Base-by-base conservation (phyloP, 2,888 invertebrate species). In the Amphipyra tragopoginis region DNA sequence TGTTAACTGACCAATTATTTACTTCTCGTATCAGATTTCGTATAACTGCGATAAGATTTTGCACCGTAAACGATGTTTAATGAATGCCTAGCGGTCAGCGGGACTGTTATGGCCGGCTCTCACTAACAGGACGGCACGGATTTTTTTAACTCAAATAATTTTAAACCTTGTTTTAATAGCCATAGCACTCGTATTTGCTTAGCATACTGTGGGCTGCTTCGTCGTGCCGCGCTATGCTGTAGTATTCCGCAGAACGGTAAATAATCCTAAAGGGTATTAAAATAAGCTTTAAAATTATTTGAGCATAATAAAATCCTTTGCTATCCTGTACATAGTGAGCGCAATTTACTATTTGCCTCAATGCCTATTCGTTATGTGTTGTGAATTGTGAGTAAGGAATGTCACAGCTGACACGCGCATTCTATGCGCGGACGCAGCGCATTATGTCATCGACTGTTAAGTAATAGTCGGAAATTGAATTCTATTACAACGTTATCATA, bases 381-480 rank as follows among this genome's bases (percentile, higher is more conserved):
- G 42, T 51, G 45, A 40, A 15, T 39, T 54, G 40, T 70, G 50
- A 51, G 51, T 57, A 66, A 53, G 58, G 61, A 71, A 72, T 72
- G 59, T 48, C 56, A 54, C 64, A 53, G 64, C 43, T 69, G 50
- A 60, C 70, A 65, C 44, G 71, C 50, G 59, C 73, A 61, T 56
- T 51, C 47, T 52, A 49, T 55, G 48, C 53, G 59, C 53, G 34
- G 59, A 43, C 54, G 50, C 47, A 39, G 43, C 38, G 47, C 33
- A 51, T 72, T 72, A 70, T 72, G 70, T 70, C 65, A 72, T 59
- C 56, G 36, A 40, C 52, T 52, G 45, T 26, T 67, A 47, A 42
- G 62, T 61, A 62, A 73, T 57, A 51, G 33, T 49, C 36, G 45
- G 74, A 72, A 69, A 72, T 57, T 56, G n/a, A 53, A 53, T 56